Conservation (phyloP, 2,113 vertebrate species). For the Mixornis gularis region DNA sequence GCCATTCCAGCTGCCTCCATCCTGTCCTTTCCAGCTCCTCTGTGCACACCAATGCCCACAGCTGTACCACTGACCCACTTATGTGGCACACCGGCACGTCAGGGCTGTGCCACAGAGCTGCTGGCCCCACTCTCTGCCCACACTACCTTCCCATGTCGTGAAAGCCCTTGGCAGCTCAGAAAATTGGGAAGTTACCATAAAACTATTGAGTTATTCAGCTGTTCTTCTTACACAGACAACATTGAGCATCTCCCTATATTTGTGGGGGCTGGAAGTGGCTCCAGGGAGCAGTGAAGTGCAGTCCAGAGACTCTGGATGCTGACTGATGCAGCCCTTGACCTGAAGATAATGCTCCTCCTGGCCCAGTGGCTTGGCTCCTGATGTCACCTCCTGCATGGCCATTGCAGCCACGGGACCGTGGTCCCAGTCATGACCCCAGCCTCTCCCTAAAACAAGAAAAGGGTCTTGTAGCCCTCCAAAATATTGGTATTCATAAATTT, state of each 20-base stretch:
- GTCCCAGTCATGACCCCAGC: not conserved
- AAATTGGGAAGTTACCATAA: not conserved
- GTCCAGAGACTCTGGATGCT: not conserved
- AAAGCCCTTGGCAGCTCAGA: not conserved
- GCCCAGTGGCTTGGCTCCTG: not conserved
- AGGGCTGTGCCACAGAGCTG: not conserved
- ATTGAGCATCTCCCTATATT: fast-evolving
- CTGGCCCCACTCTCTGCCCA: not conserved
- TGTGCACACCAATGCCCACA: not conserved
- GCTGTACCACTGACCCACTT: slow-evolving; percentile 58
- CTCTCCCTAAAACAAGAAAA: not conserved
- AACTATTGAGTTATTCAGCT: not conserved
- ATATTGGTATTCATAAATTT: not conserved
- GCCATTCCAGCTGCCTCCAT: not conserved
- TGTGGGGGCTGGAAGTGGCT: not conserved
- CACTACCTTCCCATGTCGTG: not conserved
- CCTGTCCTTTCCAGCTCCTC: slow-evolving; percentile 24
- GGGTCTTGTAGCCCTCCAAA: not conserved
- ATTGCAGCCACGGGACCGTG: fast-evolving
- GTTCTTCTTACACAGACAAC: not conserved
- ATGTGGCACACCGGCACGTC: fast-evolving
- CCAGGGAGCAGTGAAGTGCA: not conserved
- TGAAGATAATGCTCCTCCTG: not conserved
- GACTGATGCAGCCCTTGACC: not conserved
- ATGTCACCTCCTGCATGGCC: not conserved